Evolutionary conservation across 2,113 vertebrate genomes (phyloP).

Genomic region (Passer montanus): DNA sequence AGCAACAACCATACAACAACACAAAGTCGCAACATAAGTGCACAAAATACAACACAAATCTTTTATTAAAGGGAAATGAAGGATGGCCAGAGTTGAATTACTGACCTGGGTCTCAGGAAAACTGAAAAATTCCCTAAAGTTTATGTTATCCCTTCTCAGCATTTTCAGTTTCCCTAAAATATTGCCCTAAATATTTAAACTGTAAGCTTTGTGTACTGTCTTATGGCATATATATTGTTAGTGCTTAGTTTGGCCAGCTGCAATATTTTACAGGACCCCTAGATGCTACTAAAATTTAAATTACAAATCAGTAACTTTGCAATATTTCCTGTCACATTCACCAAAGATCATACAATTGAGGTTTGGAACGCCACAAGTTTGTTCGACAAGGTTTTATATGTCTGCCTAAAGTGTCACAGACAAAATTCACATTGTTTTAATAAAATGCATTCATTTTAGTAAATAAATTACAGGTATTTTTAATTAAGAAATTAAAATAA

Average conservation of each 20-base stretch:
- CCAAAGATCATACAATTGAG: neutral
- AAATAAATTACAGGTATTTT: neutral
- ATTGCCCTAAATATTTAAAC: neutral
- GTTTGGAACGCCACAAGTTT: neutral
- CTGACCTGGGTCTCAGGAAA: neutral
- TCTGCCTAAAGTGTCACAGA: neutral
- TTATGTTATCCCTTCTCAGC: neutral
- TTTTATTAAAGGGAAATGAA: neutral
- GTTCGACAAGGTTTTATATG: neutral
- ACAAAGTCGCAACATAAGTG: neutral
- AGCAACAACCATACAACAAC: neutral
- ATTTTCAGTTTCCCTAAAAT: neutral
- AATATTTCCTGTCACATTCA: neutral
- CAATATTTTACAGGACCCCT: neutral
- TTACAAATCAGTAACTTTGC: neutral
- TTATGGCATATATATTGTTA: neutral
- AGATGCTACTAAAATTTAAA: constrained; percentile 24
- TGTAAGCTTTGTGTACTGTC: neutral
- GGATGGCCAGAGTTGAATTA: neutral
- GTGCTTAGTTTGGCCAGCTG: neutral
- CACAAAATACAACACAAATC: neutral
- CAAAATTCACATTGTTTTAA: neutral
- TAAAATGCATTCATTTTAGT: neutral
- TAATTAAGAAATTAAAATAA: neutral
- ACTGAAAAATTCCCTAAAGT: neutral